Conservation (phyloP, 2,797 vertebrate species). For the Peromyscus aztecus region DNA sequence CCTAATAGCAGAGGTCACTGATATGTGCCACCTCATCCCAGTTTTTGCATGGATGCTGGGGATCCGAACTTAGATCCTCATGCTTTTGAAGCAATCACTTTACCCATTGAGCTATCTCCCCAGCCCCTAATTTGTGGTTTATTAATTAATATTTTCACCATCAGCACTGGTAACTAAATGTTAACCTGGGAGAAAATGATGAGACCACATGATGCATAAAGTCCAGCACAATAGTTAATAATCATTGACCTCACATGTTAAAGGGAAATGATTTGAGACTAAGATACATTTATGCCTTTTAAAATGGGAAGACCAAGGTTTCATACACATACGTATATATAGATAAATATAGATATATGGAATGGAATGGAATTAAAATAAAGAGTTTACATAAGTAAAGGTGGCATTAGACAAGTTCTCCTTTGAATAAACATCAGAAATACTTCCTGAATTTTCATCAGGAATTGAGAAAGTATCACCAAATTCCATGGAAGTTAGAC, state of each 20-base stretch:
- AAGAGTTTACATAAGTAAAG: not conserved
- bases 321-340: not conserved
- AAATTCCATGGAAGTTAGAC: not conserved
- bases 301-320: not conserved
- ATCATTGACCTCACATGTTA: slow-evolving; percentile 55
- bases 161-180: slow-evolving; percentile 50
- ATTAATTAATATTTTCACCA: slow-evolving; percentile 7
- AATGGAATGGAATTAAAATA: not conserved
- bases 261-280: not conserved
- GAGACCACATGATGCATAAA: slow-evolving; percentile 38
- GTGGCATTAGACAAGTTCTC: not conserved
- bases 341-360: too few species aligned
- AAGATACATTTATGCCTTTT: not conserved
- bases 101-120: not conserved
- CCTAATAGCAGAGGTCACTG: not conserved
- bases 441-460: not conserved
- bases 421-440: not conserved
- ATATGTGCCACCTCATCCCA: too few species aligned
- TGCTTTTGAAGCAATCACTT: not conserved
- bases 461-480: not conserved
- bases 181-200: slow-evolving; percentile 42
- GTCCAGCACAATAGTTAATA: slow-evolving; percentile 58
- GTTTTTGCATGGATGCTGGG: not conserved
- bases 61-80: not conserved
- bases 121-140: not conserved